phyloP scores from a whole-genome alignment of 2,888 invertebrate genomes.

The Ormyrus nitidulus region DNA sequence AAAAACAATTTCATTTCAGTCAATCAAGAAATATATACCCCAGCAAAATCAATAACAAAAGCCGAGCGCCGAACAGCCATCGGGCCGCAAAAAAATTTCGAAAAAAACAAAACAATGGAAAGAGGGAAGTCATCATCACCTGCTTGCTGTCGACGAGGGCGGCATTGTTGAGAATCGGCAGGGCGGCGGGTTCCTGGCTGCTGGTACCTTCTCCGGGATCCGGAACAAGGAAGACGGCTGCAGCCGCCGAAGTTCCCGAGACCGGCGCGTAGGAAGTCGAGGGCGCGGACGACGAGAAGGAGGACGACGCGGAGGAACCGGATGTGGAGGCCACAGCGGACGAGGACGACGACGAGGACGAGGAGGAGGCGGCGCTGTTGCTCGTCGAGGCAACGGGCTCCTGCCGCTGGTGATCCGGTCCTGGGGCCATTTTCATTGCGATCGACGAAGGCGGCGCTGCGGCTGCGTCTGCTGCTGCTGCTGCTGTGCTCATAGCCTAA shows the following conservation, averaged over 20 bases:
- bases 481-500: conserved; percentile 15
- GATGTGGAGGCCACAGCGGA: background rate
- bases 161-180: conserved; percentile 54
- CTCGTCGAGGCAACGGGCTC: conserved; percentile 41
- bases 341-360: background rate
- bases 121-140: conserved; percentile 27
- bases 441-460: conserved; percentile 43
- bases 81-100: background rate
- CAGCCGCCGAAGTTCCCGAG: conserved; percentile 8
- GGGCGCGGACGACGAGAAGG: background rate
- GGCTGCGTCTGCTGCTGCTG: conserved; percentile 31
- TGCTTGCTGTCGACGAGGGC: conserved; percentile 55
- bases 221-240: conserved; percentile 22
- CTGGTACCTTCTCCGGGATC: conserved; percentile 17
- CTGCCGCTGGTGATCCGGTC: conserved; percentile 55
- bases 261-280: conserved; percentile 31
- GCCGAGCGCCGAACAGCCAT: background rate
- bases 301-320: conserved; percentile 13
- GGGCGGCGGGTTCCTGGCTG: conserved; percentile 26
- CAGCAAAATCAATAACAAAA: too few species aligned
- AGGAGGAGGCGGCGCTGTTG: background rate
- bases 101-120: conserved; percentile 11
- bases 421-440: conserved; percentile 56
- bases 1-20: too few species aligned
- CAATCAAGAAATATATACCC: too few species aligned